These are phyloP conservation scores for Criorhina ranunculi DNA, from an alignment of 2,888 invertebrate species.

Conservation along the genomic window DNA sequence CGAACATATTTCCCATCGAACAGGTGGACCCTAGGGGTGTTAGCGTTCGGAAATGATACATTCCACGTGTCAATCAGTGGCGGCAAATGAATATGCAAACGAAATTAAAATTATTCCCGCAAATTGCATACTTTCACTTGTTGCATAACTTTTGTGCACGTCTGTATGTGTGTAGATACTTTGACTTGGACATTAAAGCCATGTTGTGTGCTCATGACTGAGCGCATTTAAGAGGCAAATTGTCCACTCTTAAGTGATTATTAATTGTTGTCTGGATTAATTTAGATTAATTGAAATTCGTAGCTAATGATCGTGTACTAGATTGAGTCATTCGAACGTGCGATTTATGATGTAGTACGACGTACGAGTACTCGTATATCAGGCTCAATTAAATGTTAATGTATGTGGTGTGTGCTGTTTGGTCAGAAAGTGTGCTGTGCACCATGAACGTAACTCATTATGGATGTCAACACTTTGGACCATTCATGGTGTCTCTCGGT, in stretches of 20 bases:
- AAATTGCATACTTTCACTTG: constrained; percentile 11
- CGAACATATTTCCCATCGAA: constrained; percentile 53
- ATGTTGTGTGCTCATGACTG: constrained; percentile 24
- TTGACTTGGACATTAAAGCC: constrained; percentile 14
- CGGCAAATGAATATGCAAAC: constrained; percentile 4
- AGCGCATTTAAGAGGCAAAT: constrained; percentile 26
- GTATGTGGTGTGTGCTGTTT: neutral
- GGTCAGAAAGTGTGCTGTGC: constrained; percentile 4
- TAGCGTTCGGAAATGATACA: constrained; percentile 17
- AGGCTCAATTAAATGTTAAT: constrained; percentile 41
- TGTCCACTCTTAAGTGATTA: constrained; percentile 41
- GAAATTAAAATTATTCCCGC: constrained; percentile 1
- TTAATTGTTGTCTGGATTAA: constrained; percentile 61
- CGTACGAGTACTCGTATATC: too few relatives aligned
- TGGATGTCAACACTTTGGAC: constrained; percentile 34
- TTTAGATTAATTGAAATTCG: constrained; percentile 61
- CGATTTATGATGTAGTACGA: constrained; percentile 11
- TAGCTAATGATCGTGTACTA: constrained; percentile 55
- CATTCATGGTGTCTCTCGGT: constrained; percentile 9
- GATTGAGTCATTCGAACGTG: constrained; percentile 58
- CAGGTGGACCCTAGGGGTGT: constrained; percentile 35
- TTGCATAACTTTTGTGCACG: constrained; percentile 7
- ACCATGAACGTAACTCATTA: constrained; percentile 15
- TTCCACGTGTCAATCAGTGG: constrained; percentile 29
- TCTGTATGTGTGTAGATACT: constrained; percentile 6